These are phyloP conservation scores for Globia sparganii DNA, from an alignment of 2,888 invertebrate genomes.

Conservation along the genomic window DNA sequence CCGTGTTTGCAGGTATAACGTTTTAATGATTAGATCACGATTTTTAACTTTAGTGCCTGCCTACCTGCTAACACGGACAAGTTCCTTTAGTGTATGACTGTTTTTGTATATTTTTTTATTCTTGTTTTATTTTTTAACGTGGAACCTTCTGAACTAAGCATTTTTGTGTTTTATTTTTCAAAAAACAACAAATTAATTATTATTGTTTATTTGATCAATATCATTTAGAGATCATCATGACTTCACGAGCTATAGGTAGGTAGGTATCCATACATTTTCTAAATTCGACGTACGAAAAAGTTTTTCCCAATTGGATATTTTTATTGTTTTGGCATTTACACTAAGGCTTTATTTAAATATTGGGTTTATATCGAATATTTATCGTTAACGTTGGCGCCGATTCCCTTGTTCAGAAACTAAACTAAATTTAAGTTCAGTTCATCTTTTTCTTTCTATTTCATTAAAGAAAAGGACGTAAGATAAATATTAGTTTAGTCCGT, in stretches of 20 bases:
- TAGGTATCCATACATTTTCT: background rate
- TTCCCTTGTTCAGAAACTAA: too few relatives aligned
- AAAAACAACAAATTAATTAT: background rate
- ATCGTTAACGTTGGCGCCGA: too few relatives aligned
- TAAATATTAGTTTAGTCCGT: too few relatives aligned
- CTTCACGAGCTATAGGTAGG: background rate
- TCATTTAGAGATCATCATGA: background rate
- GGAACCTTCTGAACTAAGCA: background rate
- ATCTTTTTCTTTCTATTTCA: too few relatives aligned
- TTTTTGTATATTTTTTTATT: conserved; percentile 33
- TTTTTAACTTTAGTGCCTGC: conserved; percentile 26
- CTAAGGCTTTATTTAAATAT: conserved; percentile 22
- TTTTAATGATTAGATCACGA: conserved; percentile 60
- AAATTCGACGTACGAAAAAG: conserved; percentile 16
- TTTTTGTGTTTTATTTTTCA: background rate
- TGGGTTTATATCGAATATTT: conserved; percentile 32
- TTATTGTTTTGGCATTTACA: conserved; percentile 41
- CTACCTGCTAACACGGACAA: background rate
- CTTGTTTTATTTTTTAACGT: background rate
- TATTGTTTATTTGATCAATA: conserved; percentile 20
- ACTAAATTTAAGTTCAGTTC: too few relatives aligned
- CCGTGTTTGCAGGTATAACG: conserved; percentile 15
- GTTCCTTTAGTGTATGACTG: background rate
- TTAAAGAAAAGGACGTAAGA: too few relatives aligned
- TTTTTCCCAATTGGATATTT: conserved; percentile 2